phyloP scores from a whole-genome alignment of 2,113 vertebrate species.

The Crypturellus undulatus region DNA sequence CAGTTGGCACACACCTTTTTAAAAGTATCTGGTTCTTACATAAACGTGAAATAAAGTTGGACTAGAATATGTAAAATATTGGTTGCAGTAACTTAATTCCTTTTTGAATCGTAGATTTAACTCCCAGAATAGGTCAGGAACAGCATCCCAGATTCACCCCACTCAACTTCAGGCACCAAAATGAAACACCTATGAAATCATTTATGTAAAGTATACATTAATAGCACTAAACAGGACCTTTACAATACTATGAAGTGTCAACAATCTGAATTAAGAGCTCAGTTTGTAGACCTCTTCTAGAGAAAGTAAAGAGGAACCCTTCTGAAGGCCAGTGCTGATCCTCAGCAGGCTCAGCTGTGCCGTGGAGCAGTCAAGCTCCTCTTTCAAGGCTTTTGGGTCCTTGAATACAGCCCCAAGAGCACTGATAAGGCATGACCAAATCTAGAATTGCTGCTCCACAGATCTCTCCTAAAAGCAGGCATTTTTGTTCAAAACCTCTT shows the following conservation, averaged over 20 bases:
- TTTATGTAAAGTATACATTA: not conserved
- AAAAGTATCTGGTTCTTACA: not conserved
- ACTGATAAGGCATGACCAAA: not conserved
- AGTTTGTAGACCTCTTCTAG: not conserved
- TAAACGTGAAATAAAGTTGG: not conserved
- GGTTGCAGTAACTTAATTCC: not conserved
- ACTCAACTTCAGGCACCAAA: not conserved
- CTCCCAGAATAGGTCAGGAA: not conserved
- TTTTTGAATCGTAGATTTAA: not conserved
- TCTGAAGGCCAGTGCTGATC: not conserved
- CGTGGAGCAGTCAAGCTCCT: not conserved
- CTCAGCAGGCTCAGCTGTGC: not conserved
- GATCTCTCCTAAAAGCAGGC: not conserved
- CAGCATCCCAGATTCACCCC: not conserved
- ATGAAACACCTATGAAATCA: not conserved
- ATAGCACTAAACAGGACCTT: not conserved
- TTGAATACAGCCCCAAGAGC: not conserved
- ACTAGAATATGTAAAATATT: not conserved
- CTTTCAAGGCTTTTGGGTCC: not conserved
- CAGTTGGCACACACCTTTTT: not conserved
- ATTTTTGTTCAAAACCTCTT: not conserved
- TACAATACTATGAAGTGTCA: not conserved
- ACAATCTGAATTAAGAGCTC: not conserved
- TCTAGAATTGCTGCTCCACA: not conserved
- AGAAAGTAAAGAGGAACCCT: not conserved